These are phyloP conservation scores for Hippasteria phrygiana DNA, from an alignment of 53 echinoderm and acorn worm genomes.

Conservation along the genomic window DNA sequence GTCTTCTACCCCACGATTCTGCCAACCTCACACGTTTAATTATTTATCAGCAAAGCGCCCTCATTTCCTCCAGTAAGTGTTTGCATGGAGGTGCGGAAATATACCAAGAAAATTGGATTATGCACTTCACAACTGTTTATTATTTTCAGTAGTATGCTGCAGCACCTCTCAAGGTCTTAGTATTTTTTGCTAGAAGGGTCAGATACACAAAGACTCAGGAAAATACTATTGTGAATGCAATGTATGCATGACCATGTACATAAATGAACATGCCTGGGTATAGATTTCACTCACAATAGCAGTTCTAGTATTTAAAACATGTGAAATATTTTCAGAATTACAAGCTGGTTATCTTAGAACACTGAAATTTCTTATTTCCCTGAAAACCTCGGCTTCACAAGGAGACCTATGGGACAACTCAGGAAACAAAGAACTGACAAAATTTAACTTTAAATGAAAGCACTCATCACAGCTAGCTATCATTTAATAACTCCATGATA, in stretches of 20 bases:
- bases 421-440: too few species aligned
- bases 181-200: background rate
- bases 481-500: background rate
- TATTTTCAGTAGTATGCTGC: constrained; percentile 4
- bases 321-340: too few species aligned
- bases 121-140: constrained; percentile 30
- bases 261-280: background rate
- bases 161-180: constrained; percentile 30
- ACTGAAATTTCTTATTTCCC: too few species aligned
- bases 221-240: background rate
- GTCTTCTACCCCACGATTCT: background rate
- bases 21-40: constrained; percentile 29
- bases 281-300: background rate
- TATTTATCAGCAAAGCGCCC: constrained; percentile 27
- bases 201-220: background rate
- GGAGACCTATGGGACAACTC: too few species aligned
- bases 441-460: too few species aligned
- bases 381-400: too few species aligned
- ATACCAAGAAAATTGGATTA: constrained; percentile 47
- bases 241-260: background rate
- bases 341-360: too few species aligned
- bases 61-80: constrained; percentile 15
- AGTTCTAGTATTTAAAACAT: too few species aligned
- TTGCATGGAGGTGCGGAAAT: constrained; percentile 27
- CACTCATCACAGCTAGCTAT: too few species aligned